Evolutionary conservation across 1,140 invertebrate genomes (phyloP).

Genomic region (Neodiprion virginianus): DNA sequence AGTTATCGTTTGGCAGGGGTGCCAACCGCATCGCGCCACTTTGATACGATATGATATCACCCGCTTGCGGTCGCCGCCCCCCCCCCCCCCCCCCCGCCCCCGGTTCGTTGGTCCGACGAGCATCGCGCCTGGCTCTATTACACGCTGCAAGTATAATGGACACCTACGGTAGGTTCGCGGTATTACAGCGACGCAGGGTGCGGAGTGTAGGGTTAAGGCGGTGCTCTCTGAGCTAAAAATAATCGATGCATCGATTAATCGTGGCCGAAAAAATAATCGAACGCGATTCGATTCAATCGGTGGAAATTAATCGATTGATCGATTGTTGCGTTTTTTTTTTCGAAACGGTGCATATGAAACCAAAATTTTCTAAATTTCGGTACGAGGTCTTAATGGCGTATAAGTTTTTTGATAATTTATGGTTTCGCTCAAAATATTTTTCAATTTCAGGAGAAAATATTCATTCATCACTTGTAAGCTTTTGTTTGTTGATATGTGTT

Average conservation of each 20-base stretch:
- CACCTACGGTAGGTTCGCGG: neutral
- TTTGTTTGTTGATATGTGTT: no score
- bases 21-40: constrained; percentile 31
- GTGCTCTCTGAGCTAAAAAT: neutral
- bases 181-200: neutral
- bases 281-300: no score
- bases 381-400: no score
- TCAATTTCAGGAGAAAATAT: no score
- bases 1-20: constrained; percentile 30
- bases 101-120: neutral
- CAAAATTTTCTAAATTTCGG: no score
- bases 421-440: no score
- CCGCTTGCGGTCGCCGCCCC: constrained; percentile 17
- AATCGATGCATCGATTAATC: neutral
- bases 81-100: neutral
- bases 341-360: no score
- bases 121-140: neutral
- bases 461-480: no score
- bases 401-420: no score
- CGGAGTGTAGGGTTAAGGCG: neutral
- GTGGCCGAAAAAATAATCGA: no score
- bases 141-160: neutral
- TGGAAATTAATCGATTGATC: no score
- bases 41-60: constrained; percentile 23
- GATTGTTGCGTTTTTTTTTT: no score